Evolutionary conservation across 2,113 vertebrate species (phyloP).

Genomic region (Psophia crepitans): DNA sequence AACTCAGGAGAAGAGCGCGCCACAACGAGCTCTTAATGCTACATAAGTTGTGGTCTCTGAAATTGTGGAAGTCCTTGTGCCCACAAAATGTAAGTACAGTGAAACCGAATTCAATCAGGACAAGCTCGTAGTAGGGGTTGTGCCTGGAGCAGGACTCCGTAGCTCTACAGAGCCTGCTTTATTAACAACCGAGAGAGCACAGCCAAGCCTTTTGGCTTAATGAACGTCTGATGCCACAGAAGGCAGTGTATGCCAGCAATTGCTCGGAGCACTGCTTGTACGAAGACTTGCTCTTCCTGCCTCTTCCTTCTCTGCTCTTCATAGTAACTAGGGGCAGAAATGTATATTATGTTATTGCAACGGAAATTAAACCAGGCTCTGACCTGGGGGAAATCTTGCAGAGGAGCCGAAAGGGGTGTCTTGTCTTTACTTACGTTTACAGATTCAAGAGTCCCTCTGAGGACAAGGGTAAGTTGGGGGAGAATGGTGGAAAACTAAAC

Average conservation of each 20-base stretch:
- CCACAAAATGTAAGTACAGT: not conserved
- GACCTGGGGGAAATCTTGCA: not conserved
- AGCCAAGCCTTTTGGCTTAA: not conserved
- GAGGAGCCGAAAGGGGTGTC: not conserved
- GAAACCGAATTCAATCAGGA: not conserved
- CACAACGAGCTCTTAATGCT: not conserved
- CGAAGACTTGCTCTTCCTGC: not conserved
- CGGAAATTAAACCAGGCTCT: not conserved
- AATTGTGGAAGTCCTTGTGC: not conserved
- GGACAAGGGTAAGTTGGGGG: not conserved
- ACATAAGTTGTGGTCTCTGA: not conserved
- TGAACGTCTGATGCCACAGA: not conserved
- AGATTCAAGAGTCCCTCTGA: not conserved
- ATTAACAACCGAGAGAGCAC: not conserved
- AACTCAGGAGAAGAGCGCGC: not conserved
- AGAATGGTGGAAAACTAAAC: not conserved
- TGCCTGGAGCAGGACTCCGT: not conserved
- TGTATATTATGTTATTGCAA: not conserved
- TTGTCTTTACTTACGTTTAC: not conserved
- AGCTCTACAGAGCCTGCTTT: not conserved
- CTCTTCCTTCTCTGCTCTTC: not conserved
- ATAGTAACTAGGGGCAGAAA: not conserved
- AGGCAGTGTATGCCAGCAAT: rapidly evolving
- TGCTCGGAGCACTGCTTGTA: not conserved
- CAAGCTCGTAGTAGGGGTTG: rapidly evolving